Evolutionary conservation across 2,888 invertebrate genomes (phyloP).

Genomic region (Xanthorhoe designata): DNA sequence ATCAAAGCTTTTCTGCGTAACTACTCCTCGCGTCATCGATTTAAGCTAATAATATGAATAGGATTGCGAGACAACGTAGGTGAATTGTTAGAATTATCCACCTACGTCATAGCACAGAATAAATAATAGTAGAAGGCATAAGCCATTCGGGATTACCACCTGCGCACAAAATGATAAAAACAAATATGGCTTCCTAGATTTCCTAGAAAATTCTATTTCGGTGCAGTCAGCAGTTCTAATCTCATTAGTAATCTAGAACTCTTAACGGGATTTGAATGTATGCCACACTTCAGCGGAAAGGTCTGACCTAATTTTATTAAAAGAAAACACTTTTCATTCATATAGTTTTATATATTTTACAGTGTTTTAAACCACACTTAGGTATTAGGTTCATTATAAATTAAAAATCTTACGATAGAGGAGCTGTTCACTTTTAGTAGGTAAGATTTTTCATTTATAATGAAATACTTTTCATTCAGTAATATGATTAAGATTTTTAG

Average conservation of each 20-base stretch:
- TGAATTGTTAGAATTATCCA: not conserved
- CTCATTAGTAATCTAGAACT: conserved; percentile 34
- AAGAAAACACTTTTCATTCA: not conserved
- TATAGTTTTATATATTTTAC: no score
- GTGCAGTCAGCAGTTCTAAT: conserved; percentile 26
- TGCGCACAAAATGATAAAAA: not conserved
- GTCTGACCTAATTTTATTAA: conserved; percentile 9
- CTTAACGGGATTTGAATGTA: conserved; percentile 36
- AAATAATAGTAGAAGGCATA: no score
- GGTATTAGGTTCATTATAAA: no score
- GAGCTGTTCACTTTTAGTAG: no score
- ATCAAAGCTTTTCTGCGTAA: no score
- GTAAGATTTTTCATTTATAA: no score
- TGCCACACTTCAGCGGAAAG: conserved; percentile 18
- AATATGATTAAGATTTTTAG: not conserved
- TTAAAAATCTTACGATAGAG: no score
- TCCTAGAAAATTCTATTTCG: conserved; percentile 7
- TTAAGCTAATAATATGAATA: no score
- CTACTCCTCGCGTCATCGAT: no score
- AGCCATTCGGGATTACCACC: not conserved
- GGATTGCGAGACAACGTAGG: no score
- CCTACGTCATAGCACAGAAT: not conserved
- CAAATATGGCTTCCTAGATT: conserved; percentile 12
- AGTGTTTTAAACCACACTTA: no score
- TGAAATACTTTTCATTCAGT: not conserved